Conservation (phyloP, 1,140 invertebrate species). For the Uloborus diversus region DNA sequence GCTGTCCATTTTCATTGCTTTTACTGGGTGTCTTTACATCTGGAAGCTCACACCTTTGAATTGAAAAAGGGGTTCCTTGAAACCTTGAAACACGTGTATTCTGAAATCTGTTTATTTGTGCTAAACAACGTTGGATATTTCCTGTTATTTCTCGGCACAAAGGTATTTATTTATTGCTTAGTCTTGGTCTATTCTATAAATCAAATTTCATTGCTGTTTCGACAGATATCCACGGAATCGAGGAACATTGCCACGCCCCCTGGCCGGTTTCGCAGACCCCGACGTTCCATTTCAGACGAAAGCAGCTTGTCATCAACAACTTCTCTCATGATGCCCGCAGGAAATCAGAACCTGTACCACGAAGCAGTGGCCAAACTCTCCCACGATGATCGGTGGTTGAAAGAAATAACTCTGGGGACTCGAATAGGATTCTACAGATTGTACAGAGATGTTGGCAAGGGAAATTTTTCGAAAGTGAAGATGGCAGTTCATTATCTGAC, state of each 20-base stretch:
- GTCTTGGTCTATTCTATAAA: background rate
- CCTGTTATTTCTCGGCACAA: background rate
- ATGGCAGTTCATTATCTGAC: conserved; percentile 83
- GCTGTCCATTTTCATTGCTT: too few species aligned
- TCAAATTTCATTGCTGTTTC: background rate
- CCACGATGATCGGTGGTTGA: conserved; percentile 69
- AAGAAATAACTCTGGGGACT: conserved; percentile 73
- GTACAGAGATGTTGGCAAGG: conserved; percentile 78
- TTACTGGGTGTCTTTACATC: too few species aligned
- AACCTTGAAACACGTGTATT: background rate
- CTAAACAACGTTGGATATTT: background rate
- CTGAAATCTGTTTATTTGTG: background rate
- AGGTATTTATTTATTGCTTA: background rate
- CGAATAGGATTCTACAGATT: conserved; percentile 77
- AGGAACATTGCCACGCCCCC: background rate
- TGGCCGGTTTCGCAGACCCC: background rate
- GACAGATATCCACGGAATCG: conserved; percentile 21
- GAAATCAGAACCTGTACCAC: conserved; percentile 14
- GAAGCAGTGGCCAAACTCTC: conserved; percentile 57
- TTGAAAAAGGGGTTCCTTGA: background rate
- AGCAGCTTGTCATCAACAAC: conserved; percentile 20
- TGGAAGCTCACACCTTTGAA: too few species aligned
- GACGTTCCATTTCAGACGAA: conserved; percentile 37
- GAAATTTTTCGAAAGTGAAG: conserved; percentile 91
- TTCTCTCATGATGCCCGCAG: background rate